These are phyloP conservation scores for Poecilia gillii DNA, from an alignment of 2,797 vertebrate genomes.

Conservation along the genomic window DNA sequence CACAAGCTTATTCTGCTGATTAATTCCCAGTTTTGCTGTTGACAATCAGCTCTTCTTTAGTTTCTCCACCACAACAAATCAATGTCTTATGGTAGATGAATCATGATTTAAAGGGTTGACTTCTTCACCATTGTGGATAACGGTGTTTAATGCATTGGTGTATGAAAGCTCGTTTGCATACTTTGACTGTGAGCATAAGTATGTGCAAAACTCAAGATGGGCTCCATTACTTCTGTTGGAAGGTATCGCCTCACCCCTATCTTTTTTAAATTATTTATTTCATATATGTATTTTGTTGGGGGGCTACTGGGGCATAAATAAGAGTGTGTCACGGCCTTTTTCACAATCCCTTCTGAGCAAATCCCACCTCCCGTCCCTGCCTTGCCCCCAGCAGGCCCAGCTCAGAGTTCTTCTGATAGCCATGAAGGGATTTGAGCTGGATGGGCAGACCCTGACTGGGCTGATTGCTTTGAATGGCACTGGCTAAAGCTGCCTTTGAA, in stretches of 20 bases:
- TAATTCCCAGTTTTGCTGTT: conserved; percentile 25
- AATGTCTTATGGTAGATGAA: conserved; percentile 51
- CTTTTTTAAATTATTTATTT: conserved; percentile 70
- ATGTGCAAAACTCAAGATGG: conserved; percentile 54
- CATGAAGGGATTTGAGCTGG: conserved; percentile 85
- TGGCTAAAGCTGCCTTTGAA: conserved; percentile 81
- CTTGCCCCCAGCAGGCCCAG: conserved; percentile 79
- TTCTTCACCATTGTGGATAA: conserved; percentile 40
- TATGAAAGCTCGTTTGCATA: conserved; percentile 31
- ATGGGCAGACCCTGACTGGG: conserved; percentile 82
- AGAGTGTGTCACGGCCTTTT: conserved; percentile 84
- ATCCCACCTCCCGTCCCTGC: conserved; percentile 75
- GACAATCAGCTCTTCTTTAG: conserved; percentile 25
- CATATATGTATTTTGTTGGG: conserved; percentile 76
- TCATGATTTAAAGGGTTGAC: conserved; percentile 51
- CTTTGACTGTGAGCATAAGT: conserved; percentile 43
- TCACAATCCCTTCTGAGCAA: conserved; percentile 81
- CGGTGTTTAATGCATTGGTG: conserved; percentile 31
- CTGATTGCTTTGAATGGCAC: conserved; percentile 83
- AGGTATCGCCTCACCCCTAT: conserved; percentile 55
- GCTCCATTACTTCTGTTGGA: conserved; percentile 50
- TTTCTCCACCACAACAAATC: conserved; percentile 36
- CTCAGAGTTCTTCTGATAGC: conserved; percentile 82
- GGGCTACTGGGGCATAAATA: conserved; percentile 81
- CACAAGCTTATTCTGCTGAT: conserved; percentile 1